These are phyloP conservation scores for Epinotia nisella DNA, from an alignment of 2,888 invertebrate genomes.

Conservation along the genomic window DNA sequence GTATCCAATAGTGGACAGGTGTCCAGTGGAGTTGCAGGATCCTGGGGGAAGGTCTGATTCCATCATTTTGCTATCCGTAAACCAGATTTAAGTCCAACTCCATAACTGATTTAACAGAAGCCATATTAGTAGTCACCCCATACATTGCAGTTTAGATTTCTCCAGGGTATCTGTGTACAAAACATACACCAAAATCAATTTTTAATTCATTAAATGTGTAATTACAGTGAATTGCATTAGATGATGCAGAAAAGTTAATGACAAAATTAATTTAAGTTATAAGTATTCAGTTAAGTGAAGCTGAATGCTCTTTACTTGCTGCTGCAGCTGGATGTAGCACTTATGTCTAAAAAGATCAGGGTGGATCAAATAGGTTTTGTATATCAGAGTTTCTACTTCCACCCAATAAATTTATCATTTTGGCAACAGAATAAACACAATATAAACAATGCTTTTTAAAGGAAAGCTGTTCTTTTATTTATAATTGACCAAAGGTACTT, in stretches of 20 bases:
- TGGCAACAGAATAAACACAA: not conserved
- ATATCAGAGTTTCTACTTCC: not conserved
- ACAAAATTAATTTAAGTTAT: not conserved
- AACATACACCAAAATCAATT: slow-evolving; percentile 20
- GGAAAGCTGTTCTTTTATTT: not conserved
- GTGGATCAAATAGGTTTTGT: not conserved
- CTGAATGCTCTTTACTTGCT: no score
- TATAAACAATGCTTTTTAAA: no score
- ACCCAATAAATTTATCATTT: not conserved
- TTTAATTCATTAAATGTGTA: not conserved
- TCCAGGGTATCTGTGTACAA: slow-evolving; percentile 50
- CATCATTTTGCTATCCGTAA: slow-evolving; percentile 71
- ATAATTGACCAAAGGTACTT: not conserved
- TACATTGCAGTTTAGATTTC: slow-evolving; percentile 52
- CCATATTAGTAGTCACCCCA: slow-evolving; percentile 59
- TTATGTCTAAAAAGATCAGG: not conserved
- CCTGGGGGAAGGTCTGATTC: slow-evolving; percentile 81
- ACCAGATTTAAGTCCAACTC: slow-evolving; percentile 54
- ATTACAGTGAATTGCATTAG: no score
- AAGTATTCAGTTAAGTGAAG: no score
- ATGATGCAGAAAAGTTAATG: not conserved
- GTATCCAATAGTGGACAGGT: slow-evolving; percentile 82
- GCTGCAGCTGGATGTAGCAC: not conserved
- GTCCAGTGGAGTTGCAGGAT: slow-evolving; percentile 82
- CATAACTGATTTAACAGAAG: slow-evolving; percentile 52